A percentile compares a stretch with the other conserved stretches of the same genome.
phyloP scores from a whole-genome alignment of 2,113 vertebrate species.

The Charadrius vociferus region DNA sequence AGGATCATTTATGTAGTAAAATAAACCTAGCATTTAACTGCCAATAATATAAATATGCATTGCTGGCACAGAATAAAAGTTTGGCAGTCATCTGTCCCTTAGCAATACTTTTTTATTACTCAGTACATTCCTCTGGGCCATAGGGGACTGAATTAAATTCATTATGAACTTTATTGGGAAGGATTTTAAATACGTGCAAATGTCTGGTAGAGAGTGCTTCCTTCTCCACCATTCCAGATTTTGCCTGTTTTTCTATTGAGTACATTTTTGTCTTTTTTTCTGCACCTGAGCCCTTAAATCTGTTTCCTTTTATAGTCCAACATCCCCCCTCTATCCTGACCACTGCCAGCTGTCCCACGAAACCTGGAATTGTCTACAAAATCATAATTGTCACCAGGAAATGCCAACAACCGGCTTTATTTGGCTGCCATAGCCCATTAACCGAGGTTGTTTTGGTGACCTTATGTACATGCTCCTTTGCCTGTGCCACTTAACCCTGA shows the following conservation, averaged over 20 bases:
- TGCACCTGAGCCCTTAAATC: background rate
- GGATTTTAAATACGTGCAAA: slow-evolving; percentile 37
- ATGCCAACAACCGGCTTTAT: background rate
- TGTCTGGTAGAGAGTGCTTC: background rate
- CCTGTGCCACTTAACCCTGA: background rate
- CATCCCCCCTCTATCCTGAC: background rate
- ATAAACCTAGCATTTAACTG: slow-evolving; percentile 19
- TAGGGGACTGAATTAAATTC: slow-evolving; percentile 49
- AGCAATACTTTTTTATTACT: slow-evolving; percentile 63
- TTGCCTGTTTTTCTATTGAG: background rate
- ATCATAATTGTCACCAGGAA: background rate
- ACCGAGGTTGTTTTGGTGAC: background rate
- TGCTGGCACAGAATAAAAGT: background rate
- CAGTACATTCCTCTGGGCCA: slow-evolving; percentile 47
- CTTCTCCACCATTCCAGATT: background rate
- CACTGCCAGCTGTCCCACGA: background rate
- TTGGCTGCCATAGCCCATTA: background rate
- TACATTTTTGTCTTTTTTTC: background rate
- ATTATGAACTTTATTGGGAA: slow-evolving; percentile 58
- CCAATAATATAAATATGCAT: slow-evolving; percentile 26
- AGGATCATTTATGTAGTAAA: slow-evolving; percentile 43
- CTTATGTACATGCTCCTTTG: background rate
- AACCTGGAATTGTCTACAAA: background rate
- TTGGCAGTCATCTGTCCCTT: slow-evolving; percentile 57
- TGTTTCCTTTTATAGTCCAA: background rate